Evolutionary conservation across 1,140 invertebrate genomes (phyloP).

Genomic region (Steinernema khuongi): DNA sequence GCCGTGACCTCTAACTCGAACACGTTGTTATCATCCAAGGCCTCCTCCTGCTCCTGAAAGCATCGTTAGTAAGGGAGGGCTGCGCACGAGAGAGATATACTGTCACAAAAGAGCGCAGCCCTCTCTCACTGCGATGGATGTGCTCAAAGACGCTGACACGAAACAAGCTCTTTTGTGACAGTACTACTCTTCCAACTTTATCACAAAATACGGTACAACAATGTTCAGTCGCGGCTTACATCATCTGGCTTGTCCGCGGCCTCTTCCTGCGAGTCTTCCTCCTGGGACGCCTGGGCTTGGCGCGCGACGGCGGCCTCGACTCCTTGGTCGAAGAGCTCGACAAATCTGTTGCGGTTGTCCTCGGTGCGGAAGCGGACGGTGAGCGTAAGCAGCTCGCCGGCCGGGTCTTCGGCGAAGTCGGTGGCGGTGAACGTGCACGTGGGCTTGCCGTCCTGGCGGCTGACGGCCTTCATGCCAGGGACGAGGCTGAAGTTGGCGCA

Average conservation of each 20-base stretch:
- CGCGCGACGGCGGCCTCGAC: background rate
- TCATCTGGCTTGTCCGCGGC: background rate
- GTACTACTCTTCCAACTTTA: background rate
- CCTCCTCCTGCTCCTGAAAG: background rate
- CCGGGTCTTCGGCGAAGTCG: background rate
- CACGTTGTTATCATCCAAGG: background rate
- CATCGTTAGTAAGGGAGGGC: background rate
- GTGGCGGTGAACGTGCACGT: constrained; percentile 5
- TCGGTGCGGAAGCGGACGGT: constrained; percentile 6
- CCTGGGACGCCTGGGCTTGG: background rate
- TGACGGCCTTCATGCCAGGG: background rate
- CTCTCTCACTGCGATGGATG: background rate
- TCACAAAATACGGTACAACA: background rate
- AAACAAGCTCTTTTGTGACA: background rate
- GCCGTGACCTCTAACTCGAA: background rate
- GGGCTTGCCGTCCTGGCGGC: background rate
- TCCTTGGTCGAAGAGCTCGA: background rate
- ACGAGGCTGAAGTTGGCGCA: constrained; percentile 61
- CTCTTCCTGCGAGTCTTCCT: background rate
- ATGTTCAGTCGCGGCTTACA: background rate
- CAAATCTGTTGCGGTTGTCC: background rate
- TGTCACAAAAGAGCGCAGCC: background rate
- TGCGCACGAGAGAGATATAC: background rate
- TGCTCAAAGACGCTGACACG: background rate
- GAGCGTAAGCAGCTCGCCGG: background rate